Conservation (phyloP, 2,797 vertebrate species). For the Eulemur albifrons region DNA sequence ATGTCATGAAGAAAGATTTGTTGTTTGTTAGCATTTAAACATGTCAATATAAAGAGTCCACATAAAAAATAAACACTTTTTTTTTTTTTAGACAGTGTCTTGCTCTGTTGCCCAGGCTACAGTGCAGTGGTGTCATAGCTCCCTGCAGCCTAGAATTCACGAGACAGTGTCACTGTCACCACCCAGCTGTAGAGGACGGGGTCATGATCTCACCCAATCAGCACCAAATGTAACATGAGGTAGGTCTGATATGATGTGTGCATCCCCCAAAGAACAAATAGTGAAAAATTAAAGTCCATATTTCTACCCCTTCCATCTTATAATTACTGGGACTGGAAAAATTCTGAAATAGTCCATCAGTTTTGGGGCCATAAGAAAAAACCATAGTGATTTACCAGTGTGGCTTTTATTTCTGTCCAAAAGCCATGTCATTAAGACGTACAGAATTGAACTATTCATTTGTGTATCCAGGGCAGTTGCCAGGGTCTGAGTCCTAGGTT, state of each 20-base stretch:
- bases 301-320: not conserved
- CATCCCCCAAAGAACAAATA: not conserved
- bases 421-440: not conserved
- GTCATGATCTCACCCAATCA: not conserved
- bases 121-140: not conserved
- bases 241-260: not conserved
- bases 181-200: not conserved
- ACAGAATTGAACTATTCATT: not conserved
- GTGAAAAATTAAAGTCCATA: not conserved
- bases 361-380: not conserved
- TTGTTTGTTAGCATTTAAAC: conserved; percentile 15
- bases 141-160: not conserved
- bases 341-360: not conserved
- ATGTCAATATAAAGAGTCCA: not conserved
- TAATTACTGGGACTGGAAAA: not conserved
- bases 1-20: not conserved
- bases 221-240: not conserved
- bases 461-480: not conserved
- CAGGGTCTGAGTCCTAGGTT: too few relatives aligned
- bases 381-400: not conserved
- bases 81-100: too few relatives aligned
- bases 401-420: not conserved
- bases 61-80: conserved; percentile 48
- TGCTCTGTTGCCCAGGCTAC: too few relatives aligned
- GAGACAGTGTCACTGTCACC: not conserved